phyloP scores from a whole-genome alignment of 2,797 vertebrate genomes.

The Chelmon rostratus region DNA sequence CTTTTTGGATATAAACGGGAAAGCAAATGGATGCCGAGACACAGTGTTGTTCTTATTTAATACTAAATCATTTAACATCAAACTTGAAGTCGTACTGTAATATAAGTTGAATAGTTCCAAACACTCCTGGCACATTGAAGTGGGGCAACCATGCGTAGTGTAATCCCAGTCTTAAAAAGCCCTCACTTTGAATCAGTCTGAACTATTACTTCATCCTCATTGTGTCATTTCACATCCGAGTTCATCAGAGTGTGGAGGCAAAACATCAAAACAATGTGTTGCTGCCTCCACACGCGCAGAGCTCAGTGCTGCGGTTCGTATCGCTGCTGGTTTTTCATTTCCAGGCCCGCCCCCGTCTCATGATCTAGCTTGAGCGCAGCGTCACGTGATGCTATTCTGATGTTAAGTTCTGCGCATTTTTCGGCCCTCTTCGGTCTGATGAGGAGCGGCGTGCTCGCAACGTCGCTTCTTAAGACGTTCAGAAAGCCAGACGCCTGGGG shows the following conservation, averaged over 20 bases:
- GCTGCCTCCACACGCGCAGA: conserved; percentile 5
- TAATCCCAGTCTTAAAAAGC: conserved; percentile 40
- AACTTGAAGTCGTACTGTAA: conserved; percentile 14
- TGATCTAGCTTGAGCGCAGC: conserved; percentile 45
- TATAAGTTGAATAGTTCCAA: conserved; percentile 30
- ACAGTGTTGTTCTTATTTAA: conserved; percentile 31
- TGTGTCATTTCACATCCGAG: conserved; percentile 69
- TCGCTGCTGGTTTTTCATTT: conserved; percentile 17
- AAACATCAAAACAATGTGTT: conserved; percentile 40
- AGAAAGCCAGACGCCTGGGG: conserved; percentile 23
- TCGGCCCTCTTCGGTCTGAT: conserved; percentile 31
- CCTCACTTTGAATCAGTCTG: conserved; percentile 54
- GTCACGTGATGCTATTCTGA: conserved; percentile 60
- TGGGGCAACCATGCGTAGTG: conserved; percentile 30
- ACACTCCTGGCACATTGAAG: conserved; percentile 43
- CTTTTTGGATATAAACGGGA: conserved; percentile 1
- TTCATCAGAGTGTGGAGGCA: conserved; percentile 42
- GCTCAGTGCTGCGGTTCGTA: neutral
- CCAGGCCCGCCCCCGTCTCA: conserved; percentile 25
- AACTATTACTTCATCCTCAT: conserved; percentile 66
- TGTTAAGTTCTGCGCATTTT: conserved; percentile 45
- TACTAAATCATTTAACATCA: conserved; percentile 43
- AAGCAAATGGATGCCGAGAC: conserved; percentile 1
- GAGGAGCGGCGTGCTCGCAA: conserved; percentile 27
- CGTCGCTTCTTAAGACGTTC: conserved; percentile 29